Evolutionary conservation across 2,113 vertebrate species (phyloP).

Genomic region (Xiphophorus couchianus): DNA sequence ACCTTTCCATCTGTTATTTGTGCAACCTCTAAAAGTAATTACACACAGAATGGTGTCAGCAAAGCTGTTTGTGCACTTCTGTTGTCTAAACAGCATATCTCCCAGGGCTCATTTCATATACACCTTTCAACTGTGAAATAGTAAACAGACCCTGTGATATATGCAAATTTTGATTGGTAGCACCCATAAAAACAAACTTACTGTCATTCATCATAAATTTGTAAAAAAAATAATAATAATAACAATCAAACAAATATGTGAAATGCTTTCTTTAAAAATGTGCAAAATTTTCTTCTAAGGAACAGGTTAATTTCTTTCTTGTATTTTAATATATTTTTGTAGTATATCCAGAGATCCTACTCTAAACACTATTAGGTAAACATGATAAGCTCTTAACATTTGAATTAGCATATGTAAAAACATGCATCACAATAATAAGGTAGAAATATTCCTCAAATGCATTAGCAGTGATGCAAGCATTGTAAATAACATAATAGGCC

Average conservation of each 20-base stretch:
- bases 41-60: conserved; percentile 71
- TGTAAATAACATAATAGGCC: conserved; percentile 59
- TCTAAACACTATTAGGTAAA: neutral
- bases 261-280: neutral
- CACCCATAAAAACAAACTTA: conserved; percentile 10
- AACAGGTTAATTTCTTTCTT: neutral
- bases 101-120: conserved; percentile 66
- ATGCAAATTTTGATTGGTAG: conserved; percentile 29
- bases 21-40: conserved; percentile 80
- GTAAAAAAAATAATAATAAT: neutral
- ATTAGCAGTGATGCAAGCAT: conserved; percentile 53
- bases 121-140: conserved; percentile 55
- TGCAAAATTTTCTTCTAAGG: neutral
- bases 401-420: neutral
- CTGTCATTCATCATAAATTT: conserved; percentile 28
- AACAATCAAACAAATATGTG: neutral
- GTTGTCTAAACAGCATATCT: conserved; percentile 71
- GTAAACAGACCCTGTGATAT: conserved; percentile 58
- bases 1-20: conserved; percentile 81
- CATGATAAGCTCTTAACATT: neutral
- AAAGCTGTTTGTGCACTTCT: conserved; percentile 68
- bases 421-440: neutral
- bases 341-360: neutral
- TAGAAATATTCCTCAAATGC: conserved; percentile 39
- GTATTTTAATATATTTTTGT: neutral